Evolutionary conservation across 2,797 vertebrate genomes (phyloP).

Genomic region (Cynopterus sphinx): DNA sequence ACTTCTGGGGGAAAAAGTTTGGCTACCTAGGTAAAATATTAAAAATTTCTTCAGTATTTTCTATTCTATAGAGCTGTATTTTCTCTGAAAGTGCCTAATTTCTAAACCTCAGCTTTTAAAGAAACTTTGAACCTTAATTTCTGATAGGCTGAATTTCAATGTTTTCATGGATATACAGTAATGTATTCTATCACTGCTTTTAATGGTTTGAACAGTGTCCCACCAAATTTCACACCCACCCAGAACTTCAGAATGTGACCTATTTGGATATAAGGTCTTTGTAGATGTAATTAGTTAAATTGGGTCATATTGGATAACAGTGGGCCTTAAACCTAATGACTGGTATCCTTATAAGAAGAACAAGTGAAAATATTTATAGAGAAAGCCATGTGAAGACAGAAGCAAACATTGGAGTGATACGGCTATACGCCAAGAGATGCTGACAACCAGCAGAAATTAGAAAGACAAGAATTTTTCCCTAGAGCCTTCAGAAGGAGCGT

Average conservation of each 20-base stretch:
- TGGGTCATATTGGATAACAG: background rate
- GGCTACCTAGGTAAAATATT: background rate
- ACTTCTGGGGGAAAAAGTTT: background rate
- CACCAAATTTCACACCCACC: background rate
- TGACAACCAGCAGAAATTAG: background rate
- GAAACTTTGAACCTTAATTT: background rate
- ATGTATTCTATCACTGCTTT: background rate
- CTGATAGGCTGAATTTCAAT: background rate
- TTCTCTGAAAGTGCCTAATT: background rate
- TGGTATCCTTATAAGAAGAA: background rate
- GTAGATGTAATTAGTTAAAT: constrained; percentile 7
- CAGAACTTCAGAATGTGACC: background rate
- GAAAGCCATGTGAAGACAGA: background rate
- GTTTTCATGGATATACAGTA: background rate
- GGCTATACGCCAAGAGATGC: background rate
- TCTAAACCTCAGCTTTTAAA: background rate
- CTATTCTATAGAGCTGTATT: background rate
- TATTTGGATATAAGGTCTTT: background rate
- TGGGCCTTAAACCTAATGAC: background rate
- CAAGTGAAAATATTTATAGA: background rate
- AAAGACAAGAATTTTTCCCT: background rate
- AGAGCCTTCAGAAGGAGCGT: background rate
- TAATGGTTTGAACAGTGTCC: background rate
- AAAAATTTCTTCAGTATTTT: background rate
- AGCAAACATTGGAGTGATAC: background rate